Evolutionary conservation across 2,888 invertebrate genomes (phyloP), one percentile per base, ranked within the genome.

Genomic region (Melanargia galathea): DNA sequence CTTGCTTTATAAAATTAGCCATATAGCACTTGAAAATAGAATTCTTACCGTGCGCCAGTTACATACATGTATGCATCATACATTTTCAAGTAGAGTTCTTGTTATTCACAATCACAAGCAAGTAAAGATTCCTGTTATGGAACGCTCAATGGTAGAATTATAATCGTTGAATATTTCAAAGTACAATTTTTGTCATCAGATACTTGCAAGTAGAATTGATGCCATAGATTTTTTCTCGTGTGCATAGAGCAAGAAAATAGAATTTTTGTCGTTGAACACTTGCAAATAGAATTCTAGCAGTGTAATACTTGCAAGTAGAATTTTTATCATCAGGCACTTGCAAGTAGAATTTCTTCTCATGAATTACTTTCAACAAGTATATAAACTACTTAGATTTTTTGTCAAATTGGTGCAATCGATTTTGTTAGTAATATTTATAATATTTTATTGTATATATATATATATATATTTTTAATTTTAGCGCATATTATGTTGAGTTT

Each of bases 391-490:
- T 33, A 51, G 2, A 16, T 0, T 5, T 49, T n/a, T 22, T 11
- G 26, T 20, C 51, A 33, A 18, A 30, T 33, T 30, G 51, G 33
- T 51, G 33, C 51, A 51, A 20, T 33, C 18, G 10, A 49, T 51
- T 33, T 18, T 51, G 51, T 51, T 51, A 51, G 1, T 51, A 10
- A 18, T 51, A 30, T 33, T 30, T 10, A 16, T 33, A 26, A 18
- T 49, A 8, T 8, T 16, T 30, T 33, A 5, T 51, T 51, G 18
- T 51, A n/a, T n/a, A n/a, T n/a, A n/a, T n/a, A n/a, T n/a, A 16
- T 16, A 5, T n/a, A 49, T 18, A 22, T 1, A 5, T 26, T 26
- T 49, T 26, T 16, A 49, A 30, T 30, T 16, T 49, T 16, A 26
- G 1, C 10, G 13, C 13, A 48, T 8, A 49, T 24, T 30, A 49